Percentiles rank a stretch among this genome's conserved stretches.
These are phyloP conservation scores for Danio tinwini DNA, from an alignment of 2,797 vertebrate genomes.

Conservation along the genomic window DNA sequence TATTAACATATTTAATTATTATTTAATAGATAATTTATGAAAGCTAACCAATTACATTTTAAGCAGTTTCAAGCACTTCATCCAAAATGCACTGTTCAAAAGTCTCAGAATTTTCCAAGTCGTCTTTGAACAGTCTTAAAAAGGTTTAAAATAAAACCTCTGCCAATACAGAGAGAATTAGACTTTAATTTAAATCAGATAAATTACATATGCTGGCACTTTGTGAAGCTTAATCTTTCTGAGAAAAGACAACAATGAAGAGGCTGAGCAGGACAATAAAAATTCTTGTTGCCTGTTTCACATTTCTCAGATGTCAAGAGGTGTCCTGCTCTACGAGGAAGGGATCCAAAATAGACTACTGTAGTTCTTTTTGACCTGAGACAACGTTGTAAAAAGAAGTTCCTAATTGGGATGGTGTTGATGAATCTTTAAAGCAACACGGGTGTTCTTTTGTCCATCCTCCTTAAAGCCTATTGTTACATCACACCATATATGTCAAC, in stretches of 20 bases:
- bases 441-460: slow-evolving; percentile 35
- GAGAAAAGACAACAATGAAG: not conserved
- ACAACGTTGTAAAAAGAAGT: slow-evolving; percentile 45
- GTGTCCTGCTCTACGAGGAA: slow-evolving; percentile 14
- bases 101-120: no score
- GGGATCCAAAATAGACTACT: slow-evolving; percentile 21
- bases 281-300: not conserved
- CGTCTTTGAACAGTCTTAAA: no score
- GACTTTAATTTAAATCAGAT: not conserved
- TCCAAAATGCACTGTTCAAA: no score
- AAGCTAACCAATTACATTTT: no score
- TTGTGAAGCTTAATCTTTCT: not conserved
- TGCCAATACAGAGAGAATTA: not conserved
- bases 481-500: slow-evolving; percentile 51
- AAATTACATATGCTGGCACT: no score
- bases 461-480: slow-evolving; percentile 46
- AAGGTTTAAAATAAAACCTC: no score
- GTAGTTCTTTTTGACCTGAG: slow-evolving; percentile 50
- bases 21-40: no score
- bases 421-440: slow-evolving; percentile 33
- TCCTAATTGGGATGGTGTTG: slow-evolving; percentile 21
- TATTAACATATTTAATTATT: no score
- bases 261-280: not conserved
- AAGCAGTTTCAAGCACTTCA: no score
- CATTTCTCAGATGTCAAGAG: slow-evolving; percentile 34